Base-by-base conservation (phyloP, 2,888 invertebrate genomes). In the Orthosia gracilis region DNA sequence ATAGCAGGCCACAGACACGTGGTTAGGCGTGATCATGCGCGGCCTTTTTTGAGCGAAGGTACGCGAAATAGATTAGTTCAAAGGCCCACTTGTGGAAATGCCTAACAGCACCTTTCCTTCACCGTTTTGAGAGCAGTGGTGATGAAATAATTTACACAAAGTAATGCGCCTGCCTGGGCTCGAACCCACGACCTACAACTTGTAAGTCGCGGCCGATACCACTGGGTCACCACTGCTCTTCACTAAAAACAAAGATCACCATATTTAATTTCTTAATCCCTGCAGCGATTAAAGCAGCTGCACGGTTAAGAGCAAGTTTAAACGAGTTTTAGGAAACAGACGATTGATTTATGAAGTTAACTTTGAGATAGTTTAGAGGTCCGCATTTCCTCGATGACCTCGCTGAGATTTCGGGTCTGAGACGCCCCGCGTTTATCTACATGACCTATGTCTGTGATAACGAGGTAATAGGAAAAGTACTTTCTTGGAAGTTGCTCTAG, bases 321-420 rank as follows among this genome's bases (percentile, higher is more conserved):
- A 84, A 81, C 76, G 70, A 84, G 85, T 80, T 84, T 84, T 66
- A 84, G 81, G 81, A 82, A 80, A 70, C 70, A 84, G 85, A 66
- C 76, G 79, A 87, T 85, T 87, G 83, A 82, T 82, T 87, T 82
- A 87, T 78, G 75, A 78, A 84, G 81, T 84, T 76, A 78, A 70
- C 74, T 82, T 78, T 11, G 58, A 69, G 76, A 87, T 77, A 77
- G 85, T 85, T 85, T 76, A 85, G 68, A 69, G 73, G 68, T 61
- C 77, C 77, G 66, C 65, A 66, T 82, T 85, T 85, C 85, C 85
- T 85, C 73, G 64, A 76, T 81, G 68, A 69, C 82, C 72, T 73
- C 58, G 26, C 73, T 63, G 67, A 72, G 73, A 66, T 77, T 55
- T 72, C n/a, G 82, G 82, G 58, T 68, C 61, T 57, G 54, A 26